phyloP scores from a whole-genome alignment of 2,113 vertebrate species.

The Paraplagusia blochii region DNA sequence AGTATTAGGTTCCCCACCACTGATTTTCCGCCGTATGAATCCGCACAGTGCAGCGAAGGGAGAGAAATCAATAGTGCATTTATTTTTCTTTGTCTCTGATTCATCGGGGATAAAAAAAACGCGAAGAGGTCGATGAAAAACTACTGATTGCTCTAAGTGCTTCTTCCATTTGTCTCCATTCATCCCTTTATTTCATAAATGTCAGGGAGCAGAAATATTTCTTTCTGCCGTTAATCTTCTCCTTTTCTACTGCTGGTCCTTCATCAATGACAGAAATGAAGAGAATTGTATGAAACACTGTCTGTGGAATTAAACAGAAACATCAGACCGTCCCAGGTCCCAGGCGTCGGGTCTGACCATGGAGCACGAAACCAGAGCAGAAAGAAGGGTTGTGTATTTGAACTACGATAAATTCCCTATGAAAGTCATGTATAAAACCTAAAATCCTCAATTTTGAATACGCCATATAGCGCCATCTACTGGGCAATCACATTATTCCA shows the following conservation, averaged over 20 bases:
- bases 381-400: too few species aligned
- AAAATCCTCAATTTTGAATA: too few species aligned
- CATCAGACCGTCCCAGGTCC: not conserved
- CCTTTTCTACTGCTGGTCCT: not conserved
- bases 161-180: conserved; percentile 34
- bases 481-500: too few species aligned
- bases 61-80: conserved; percentile 52
- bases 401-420: too few species aligned
- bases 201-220: not conserved
- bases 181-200: conserved; percentile 29
- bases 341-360: too few species aligned
- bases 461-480: too few species aligned
- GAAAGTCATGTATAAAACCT: too few species aligned
- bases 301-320: not conserved
- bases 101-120: conserved; percentile 18
- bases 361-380: too few species aligned
- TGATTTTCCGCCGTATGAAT: conserved; percentile 12
- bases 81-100: conserved; percentile 52
- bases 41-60: conserved; percentile 12
- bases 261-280: not conserved
- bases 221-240: not conserved
- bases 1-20: not conserved
- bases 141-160: conserved; percentile 40
- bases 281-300: not conserved
- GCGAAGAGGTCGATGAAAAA: conserved; percentile 20